phyloP scores from a whole-genome alignment of 1,140 invertebrate species.

The Pararge aegeria region DNA sequence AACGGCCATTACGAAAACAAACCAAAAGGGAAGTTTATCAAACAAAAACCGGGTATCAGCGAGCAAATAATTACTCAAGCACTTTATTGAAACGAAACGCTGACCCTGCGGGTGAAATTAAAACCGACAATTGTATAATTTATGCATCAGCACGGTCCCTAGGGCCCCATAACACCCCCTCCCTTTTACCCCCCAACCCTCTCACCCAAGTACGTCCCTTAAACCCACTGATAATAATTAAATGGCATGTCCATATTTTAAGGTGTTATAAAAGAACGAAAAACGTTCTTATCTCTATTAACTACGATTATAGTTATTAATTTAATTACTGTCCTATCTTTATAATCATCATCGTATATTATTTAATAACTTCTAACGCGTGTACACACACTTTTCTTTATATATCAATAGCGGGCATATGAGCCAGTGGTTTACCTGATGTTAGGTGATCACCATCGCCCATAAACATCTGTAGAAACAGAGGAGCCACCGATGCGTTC shows the following conservation, averaged over 20 bases:
- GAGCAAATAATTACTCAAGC: slow-evolving; percentile 19
- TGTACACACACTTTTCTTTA: too few species aligned
- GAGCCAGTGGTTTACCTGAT: too few species aligned
- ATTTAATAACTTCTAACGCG: too few species aligned
- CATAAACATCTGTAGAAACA: too few species aligned
- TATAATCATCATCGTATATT: too few species aligned
- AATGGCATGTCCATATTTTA: slow-evolving; percentile 23
- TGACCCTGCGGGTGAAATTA: slow-evolving; percentile 36
- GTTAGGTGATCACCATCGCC: too few species aligned
- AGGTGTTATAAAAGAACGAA: background rate
- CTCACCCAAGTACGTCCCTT: slow-evolving; percentile 2
- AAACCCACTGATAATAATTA: slow-evolving; percentile 15
- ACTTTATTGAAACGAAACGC: slow-evolving; percentile 20
- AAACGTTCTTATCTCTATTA: too few species aligned
- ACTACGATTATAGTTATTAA: too few species aligned
- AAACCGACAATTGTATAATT: slow-evolving; percentile 52
- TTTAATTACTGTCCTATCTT: too few species aligned
- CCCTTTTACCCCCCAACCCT: background rate
- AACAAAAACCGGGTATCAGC: slow-evolving; percentile 14
- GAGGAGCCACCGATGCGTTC: too few species aligned
- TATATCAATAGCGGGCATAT: too few species aligned
- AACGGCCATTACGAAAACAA: slow-evolving; percentile 10
- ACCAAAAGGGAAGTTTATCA: slow-evolving; percentile 14
- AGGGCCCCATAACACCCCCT: slow-evolving; percentile 1
- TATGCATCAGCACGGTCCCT: slow-evolving; percentile 42